Conservation (phyloP, 2,888 invertebrate species). For the Macrophya alboannulata region DNA sequence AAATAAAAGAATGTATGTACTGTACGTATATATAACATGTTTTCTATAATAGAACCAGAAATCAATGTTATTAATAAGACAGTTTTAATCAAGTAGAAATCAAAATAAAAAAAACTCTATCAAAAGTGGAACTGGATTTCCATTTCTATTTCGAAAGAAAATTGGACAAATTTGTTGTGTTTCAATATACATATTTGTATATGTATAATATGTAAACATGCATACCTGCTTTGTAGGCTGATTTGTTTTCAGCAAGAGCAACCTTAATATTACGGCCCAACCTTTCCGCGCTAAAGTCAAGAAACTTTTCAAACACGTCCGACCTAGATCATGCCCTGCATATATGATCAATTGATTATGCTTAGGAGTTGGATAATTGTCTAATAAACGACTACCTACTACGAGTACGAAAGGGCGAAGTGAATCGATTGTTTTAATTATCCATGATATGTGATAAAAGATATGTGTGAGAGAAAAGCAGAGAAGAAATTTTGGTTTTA, state of each 20-base stretch:
- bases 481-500: not conserved
- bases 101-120: not conserved
- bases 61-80: not conserved
- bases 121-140: not conserved
- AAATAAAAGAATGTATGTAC: not conserved
- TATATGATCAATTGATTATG: not conserved
- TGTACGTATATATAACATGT: not conserved
- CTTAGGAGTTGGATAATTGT: slow-evolving; percentile 14
- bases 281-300: slow-evolving; percentile 16
- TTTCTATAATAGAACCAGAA: not conserved
- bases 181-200: not conserved
- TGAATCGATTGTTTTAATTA: not conserved
- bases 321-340: not conserved
- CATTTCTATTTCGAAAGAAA: not conserved
- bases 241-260: slow-evolving; percentile 33
- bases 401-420: not conserved
- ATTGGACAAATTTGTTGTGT: not conserved
- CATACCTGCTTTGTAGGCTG: not conserved
- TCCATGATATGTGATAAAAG: not conserved
- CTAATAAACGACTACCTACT: not conserved
- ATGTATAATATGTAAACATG: not conserved
- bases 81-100: not conserved
- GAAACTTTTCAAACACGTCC: slow-evolving; percentile 32
- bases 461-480: not conserved
- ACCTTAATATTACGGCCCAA: slow-evolving; percentile 29